Evolutionary conservation across 2,797 vertebrate genomes (phyloP).

Genomic region (Serranus cabrilla): DNA sequence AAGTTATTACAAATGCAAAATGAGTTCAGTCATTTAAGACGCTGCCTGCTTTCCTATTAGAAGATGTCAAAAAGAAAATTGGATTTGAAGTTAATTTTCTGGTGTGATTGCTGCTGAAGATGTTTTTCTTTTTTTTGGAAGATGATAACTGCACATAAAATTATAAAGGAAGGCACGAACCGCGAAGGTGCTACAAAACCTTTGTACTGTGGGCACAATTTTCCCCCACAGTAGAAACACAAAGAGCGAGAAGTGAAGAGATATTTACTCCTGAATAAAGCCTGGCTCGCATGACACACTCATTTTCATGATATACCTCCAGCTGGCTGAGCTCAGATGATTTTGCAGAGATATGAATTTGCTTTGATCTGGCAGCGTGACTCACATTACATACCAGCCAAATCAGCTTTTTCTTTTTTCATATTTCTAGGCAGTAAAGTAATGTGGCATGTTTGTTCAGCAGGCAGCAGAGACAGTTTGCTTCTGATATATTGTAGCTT

Average conservation of each 20-base stretch:
- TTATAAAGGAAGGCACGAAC: constrained; percentile 5
- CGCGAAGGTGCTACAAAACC: neutral
- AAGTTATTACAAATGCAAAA: constrained; percentile 13
- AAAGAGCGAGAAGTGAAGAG: neutral
- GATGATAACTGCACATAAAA: neutral
- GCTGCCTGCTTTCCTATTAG: constrained; percentile 16
- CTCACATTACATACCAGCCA: neutral
- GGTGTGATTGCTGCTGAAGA: neutral
- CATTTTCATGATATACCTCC: constrained; percentile 18
- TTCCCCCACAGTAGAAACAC: constrained; percentile 9
- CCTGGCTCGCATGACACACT: neutral
- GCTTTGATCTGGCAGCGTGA: constrained; percentile 2
- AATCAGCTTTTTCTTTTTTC: neutral
- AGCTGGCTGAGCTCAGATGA: constrained; percentile 6
- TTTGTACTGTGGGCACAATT: neutral
- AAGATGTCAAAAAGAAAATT: constrained; percentile 23
- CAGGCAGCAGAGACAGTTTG: neutral
- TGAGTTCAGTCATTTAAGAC: constrained; percentile 3
- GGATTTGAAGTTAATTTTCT: constrained; percentile 9
- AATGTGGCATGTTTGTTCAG: constrained; percentile 3
- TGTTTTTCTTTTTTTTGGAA: neutral
- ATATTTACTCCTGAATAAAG: constrained; percentile 2
- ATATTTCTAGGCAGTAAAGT: constrained; percentile 8
- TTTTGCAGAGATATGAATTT: constrained; percentile 19
- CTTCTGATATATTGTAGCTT: constrained; percentile 16